A percentile compares a stretch with the other conserved stretches of the same genome.
phyloP scores from a whole-genome alignment of 2,888 invertebrate species.

The Theodoxus fluviatilis region DNA sequence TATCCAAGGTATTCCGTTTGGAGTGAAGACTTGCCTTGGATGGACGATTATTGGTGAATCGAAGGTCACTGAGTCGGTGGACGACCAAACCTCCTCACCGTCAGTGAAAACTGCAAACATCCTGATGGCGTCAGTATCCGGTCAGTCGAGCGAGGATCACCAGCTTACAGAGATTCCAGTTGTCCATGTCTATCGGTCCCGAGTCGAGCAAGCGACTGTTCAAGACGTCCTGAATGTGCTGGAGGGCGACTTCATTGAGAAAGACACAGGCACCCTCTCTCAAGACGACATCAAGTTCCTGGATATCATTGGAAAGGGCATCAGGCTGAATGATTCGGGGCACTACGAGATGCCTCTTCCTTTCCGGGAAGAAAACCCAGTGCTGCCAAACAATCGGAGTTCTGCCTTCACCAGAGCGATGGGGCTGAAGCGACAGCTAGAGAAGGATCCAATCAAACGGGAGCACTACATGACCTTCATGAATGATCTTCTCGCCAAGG shows the following conservation, averaged over 20 bases:
- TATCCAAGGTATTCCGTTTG: constrained; percentile 4
- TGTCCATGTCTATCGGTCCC: background rate
- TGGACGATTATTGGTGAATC: constrained; percentile 14
- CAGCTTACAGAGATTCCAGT: too few species aligned
- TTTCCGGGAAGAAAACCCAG: background rate
- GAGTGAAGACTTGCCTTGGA: constrained; percentile 19
- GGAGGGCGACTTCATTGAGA: constrained; percentile 17
- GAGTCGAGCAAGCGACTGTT: background rate
- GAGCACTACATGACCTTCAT: constrained; percentile 20
- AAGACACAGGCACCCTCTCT: background rate
- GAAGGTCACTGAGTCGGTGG: background rate
- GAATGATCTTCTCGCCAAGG: constrained; percentile 7
- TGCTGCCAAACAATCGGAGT: constrained; percentile 10
- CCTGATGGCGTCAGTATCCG: too few species aligned
- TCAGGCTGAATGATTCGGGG: background rate
- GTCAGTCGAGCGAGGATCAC: too few species aligned
- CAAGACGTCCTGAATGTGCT: background rate
- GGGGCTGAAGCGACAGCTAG: background rate
- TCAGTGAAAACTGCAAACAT: too few species aligned
- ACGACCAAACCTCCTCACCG: too few species aligned
- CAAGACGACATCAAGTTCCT: constrained; percentile 22
- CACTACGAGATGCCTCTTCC: constrained; percentile 3
- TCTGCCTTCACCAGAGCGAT: background rate
- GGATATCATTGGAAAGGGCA: background rate
- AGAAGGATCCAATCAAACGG: background rate